Conservation (phyloP, 2,888 invertebrate genomes). For the Xestia sexstrigata region DNA sequence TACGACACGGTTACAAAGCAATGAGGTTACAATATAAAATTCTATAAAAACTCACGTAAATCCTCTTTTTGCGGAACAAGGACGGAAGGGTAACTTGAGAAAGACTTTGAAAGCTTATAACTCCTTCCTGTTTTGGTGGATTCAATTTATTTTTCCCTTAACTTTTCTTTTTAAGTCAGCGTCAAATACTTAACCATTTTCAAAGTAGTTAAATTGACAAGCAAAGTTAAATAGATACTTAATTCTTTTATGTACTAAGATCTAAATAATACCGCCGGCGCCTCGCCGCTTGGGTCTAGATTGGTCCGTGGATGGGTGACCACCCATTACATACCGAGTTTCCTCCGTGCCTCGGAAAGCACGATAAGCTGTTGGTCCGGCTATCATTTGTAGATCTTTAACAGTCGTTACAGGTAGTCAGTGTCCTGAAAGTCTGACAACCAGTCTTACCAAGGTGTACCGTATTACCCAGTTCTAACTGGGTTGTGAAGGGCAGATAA, state of each 20-base stretch:
- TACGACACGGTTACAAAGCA: slow-evolving; percentile 3
- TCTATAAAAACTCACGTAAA: slow-evolving; percentile 36
- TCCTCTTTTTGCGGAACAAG: slow-evolving; percentile 46
- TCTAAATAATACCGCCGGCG: no score
- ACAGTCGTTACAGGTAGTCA: no score
- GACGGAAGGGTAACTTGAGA: slow-evolving; percentile 55
- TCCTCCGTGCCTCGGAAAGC: no score
- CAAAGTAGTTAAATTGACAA: slow-evolving; percentile 34
- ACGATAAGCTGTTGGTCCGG: no score
- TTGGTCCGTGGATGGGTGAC: no score
- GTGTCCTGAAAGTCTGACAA: no score
- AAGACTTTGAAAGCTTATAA: slow-evolving; percentile 62
- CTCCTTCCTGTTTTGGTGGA: slow-evolving; percentile 62
- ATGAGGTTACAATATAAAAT: slow-evolving; percentile 36
- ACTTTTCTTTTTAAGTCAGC: slow-evolving; percentile 48
- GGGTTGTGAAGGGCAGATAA: no score
- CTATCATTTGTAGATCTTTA: no score
- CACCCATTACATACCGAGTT: no score
- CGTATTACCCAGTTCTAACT: no score
- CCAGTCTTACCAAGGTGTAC: no score
- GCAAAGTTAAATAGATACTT: slow-evolving; percentile 8
- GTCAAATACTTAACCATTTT: slow-evolving; percentile 38
- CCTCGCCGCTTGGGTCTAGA: no score
- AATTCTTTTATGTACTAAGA: not conserved
- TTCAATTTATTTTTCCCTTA: slow-evolving; percentile 58